phyloP scores from a whole-genome alignment of 2,888 invertebrate genomes.

The Dolomedes plantarius region DNA sequence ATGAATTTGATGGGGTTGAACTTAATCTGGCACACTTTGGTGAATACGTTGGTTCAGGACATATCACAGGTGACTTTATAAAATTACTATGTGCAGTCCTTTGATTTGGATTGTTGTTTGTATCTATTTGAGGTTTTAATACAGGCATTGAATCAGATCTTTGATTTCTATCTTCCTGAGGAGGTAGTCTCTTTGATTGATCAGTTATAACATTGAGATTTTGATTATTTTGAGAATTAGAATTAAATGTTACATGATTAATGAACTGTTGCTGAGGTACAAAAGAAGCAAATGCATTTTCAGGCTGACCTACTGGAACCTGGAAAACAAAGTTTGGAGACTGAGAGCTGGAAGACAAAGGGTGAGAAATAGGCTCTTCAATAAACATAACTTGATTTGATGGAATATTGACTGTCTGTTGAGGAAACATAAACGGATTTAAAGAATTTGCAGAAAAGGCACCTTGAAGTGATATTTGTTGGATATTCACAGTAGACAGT shows the following conservation, averaged over 20 bases:
- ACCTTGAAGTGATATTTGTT: constrained; percentile 63
- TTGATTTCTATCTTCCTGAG: not conserved
- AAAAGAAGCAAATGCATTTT: constrained; percentile 36
- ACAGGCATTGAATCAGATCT: not conserved
- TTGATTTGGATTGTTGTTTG: not conserved
- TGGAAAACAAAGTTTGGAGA: constrained; percentile 51
- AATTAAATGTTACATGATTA: constrained; percentile 23
- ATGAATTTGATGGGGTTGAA: constrained; percentile 1
- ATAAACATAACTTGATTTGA: constrained; percentile 57
- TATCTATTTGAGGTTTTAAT: not conserved
- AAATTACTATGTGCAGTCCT: not conserved
- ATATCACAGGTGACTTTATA: not conserved
- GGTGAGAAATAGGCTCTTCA: constrained; percentile 38
- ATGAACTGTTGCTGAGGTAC: constrained; percentile 44
- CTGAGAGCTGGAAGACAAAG: constrained; percentile 18
- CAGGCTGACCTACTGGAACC: constrained; percentile 53
- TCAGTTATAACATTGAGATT: not conserved
- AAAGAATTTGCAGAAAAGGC: constrained; percentile 26
- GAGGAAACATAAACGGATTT: constrained; percentile 51
- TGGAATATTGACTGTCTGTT: constrained; percentile 42
- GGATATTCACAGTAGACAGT: constrained; percentile 57
- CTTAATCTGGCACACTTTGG: not conserved
- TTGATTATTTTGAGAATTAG: not conserved
- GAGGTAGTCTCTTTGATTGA: not conserved
- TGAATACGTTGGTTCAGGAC: not conserved